Evolutionary conservation across 2,113 vertebrate species (phyloP), one percentile per base, ranked within the genome.

Genomic region (Raja brachyura): DNA sequence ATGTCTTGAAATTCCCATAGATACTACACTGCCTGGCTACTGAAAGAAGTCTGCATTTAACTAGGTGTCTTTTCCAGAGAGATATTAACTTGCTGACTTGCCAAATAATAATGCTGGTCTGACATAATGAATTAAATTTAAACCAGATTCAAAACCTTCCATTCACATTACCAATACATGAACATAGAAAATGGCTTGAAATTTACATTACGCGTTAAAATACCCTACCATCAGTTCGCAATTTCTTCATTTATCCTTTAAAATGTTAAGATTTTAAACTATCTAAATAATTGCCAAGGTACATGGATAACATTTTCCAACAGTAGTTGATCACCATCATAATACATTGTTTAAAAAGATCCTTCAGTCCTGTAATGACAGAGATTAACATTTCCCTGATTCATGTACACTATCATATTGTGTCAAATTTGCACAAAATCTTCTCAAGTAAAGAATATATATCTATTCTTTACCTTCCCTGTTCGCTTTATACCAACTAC

Each of bases 1-100:
- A 97, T 96, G 97, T 96, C 94, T 97, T 96, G 96, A 97, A 98
- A 98, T 97, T 97, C 97, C 96, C 96, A 97, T 96, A 97, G 96
- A 97, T 95, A 95, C 63, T 94, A 93, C 93, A 94, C 93, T 94
- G 94, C 93, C 94, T 94, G 95, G 95, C 39, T 90, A 94, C 94
- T 95, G 94, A 92, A 95, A 90, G 94, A 93, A 95, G 95, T 94
- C 85, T 96, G 96, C 95, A 96, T 96, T 95, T 95, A 96, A 96
- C 95, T 94, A 96, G 95, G 94, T 95, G 93, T 94, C 94, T 96
- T 94, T 95, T 93, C 95, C 95, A 94, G 93, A 93, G 85, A 59
- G 93, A 95, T 94, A 94, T 92, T 92, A 92, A 94, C 93, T 92
- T 93, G 90, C 92, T 90, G 94, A 93, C 94, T 94, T 93, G 83